Conservation (phyloP, 2,113 vertebrate genomes). For the Sardina pilchardus region DNA sequence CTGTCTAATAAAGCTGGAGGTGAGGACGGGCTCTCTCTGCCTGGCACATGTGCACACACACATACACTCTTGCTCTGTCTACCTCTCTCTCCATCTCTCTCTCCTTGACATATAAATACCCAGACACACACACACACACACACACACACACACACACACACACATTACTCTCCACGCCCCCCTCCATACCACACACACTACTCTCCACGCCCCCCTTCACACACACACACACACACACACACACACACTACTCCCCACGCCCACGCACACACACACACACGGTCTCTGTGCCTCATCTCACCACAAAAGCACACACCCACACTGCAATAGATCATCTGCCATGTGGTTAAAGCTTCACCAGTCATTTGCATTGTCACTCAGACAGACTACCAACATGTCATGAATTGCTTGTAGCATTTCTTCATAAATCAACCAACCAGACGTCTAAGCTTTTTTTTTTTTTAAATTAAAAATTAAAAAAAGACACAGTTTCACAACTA, state of each 20-base stretch:
- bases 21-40: background rate
- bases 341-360: background rate
- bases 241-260: background rate
- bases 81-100: too few relatives aligned
- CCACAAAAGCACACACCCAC: background rate
- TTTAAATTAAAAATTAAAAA: too few relatives aligned
- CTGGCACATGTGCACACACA: background rate
- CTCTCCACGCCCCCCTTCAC: conserved; percentile 23
- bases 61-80: too few relatives aligned
- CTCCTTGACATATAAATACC: too few relatives aligned
- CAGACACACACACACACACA: too few relatives aligned
- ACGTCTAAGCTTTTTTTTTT: background rate
- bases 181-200: too few relatives aligned
- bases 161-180: too few relatives aligned
- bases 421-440: background rate
- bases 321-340: background rate
- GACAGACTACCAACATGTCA: background rate
- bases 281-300: background rate
- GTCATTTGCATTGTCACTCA: background rate
- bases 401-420: background rate
- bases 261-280: conserved; percentile 9
- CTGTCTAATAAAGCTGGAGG: conserved; percentile 21
- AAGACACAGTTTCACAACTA: background rate
- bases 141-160: too few relatives aligned
- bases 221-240: background rate